Conservation (phyloP, 2,113 vertebrate species). For the Sinosuthora webbiana region DNA sequence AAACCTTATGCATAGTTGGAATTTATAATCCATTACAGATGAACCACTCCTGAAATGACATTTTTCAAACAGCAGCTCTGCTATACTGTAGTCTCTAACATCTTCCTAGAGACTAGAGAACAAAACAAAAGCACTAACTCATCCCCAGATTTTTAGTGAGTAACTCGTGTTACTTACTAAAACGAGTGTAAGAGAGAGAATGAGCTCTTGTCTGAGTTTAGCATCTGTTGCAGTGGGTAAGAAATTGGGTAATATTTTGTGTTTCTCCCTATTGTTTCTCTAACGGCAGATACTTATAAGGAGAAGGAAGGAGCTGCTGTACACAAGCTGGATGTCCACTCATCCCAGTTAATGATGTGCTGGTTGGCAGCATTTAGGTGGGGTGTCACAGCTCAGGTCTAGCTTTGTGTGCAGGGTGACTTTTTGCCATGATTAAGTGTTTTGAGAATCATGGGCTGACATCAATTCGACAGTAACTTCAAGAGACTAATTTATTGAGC, state of each 20-base stretch:
- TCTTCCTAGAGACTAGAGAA: background rate
- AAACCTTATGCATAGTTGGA: background rate
- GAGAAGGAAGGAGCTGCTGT: background rate
- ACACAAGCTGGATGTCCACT: rapidly evolving
- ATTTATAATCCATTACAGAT: background rate
- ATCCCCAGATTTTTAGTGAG: rapidly evolving
- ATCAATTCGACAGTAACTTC: background rate
- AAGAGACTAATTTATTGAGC: background rate
- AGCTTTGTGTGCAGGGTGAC: background rate
- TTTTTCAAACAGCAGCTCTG: background rate
- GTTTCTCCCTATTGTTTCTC: background rate
- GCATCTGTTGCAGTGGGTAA: background rate
- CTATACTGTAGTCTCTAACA: background rate
- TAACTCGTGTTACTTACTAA: background rate
- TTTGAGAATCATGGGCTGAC: background rate
- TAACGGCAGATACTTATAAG: background rate
- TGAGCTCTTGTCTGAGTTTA: background rate
- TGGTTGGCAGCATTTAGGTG: background rate
- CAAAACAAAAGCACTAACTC: background rate
- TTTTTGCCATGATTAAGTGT: background rate
- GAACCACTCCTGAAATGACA: background rate
- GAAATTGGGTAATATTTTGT: background rate
- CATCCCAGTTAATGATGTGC: rapidly evolving
- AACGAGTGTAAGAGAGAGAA: background rate
- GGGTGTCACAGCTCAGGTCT: background rate